Evolutionary conservation across 1,140 invertebrate genomes (phyloP).

Genomic region (Matsumurasca onukii): DNA sequence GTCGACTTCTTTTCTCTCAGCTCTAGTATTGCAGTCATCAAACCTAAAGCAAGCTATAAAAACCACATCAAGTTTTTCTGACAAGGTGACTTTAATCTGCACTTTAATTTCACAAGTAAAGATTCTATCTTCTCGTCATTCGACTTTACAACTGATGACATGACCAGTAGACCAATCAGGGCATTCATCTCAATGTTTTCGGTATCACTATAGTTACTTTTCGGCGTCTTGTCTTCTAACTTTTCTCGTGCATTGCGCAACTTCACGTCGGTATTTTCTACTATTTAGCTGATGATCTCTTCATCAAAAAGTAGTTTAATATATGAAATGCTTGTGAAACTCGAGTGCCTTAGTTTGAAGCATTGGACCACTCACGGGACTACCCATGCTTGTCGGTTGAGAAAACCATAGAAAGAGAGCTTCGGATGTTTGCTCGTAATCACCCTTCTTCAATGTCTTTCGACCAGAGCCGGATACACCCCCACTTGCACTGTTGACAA

Average conservation of each 20-base stretch:
- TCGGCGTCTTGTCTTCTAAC: neutral
- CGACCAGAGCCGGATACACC: no score
- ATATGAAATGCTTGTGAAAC: no score
- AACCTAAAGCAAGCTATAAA: constrained; percentile 17
- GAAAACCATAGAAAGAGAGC: no score
- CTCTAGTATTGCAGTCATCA: constrained; percentile 13
- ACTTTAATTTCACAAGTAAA: neutral
- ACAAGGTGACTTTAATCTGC: neutral
- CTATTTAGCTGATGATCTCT: neutral
- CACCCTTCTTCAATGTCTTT: no score
- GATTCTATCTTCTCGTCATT: neutral
- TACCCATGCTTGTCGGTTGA: no score
- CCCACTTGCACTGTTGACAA: no score
- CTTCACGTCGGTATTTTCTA: neutral
- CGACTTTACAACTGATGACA: neutral
- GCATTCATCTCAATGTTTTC: neutral
- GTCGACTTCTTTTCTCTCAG: neutral
- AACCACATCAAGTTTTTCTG: neutral
- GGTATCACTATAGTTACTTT: neutral
- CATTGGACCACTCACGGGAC: no score
- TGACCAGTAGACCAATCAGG: neutral
- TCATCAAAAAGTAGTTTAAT: neutral
- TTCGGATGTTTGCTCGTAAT: no score
- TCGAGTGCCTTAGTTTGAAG: no score
- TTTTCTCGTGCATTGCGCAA: neutral